phyloP scores from a whole-genome alignment of 2,888 invertebrate genomes.

The Tubulanus polymorphus region DNA sequence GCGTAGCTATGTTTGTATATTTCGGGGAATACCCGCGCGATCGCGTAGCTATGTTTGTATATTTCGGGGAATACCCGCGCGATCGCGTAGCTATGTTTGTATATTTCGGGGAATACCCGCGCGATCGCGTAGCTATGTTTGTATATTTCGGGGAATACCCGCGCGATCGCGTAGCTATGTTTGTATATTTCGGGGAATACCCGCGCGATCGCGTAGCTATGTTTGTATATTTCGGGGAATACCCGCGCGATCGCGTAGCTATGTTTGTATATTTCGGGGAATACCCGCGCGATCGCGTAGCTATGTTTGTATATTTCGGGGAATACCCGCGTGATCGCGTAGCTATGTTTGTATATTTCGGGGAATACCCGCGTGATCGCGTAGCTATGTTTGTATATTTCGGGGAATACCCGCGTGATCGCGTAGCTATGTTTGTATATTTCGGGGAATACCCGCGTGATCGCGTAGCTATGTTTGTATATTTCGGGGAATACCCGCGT shows the following conservation, averaged over 20 bases:
- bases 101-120: conserved; percentile 50
- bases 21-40: conserved; percentile 60
- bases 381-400: conserved; percentile 83
- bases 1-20: conserved; percentile 88
- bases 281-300: conserved; percentile 75
- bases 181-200: conserved; percentile 57
- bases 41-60: conserved; percentile 94
- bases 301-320: conserved; percentile 70
- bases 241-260: conserved; percentile 78
- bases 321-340: conserved; percentile 72
- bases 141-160: conserved; percentile 49
- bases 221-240: conserved; percentile 60
- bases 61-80: conserved; percentile 51
- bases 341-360: conserved; percentile 74
- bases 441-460: conserved; percentile 60
- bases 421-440: conserved; percentile 88
- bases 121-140: conserved; percentile 94
- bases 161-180: conserved; percentile 88
- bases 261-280: conserved; percentile 67
- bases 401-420: conserved; percentile 63
- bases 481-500: conserved; percentile 51
- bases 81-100: conserved; percentile 97
- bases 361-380: conserved; percentile 66
- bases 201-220: conserved; percentile 86
- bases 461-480: conserved; percentile 94